These are phyloP conservation scores for Gastrophryne carolinensis DNA, from an alignment of 2,797 vertebrate genomes.

Conservation along the genomic window DNA sequence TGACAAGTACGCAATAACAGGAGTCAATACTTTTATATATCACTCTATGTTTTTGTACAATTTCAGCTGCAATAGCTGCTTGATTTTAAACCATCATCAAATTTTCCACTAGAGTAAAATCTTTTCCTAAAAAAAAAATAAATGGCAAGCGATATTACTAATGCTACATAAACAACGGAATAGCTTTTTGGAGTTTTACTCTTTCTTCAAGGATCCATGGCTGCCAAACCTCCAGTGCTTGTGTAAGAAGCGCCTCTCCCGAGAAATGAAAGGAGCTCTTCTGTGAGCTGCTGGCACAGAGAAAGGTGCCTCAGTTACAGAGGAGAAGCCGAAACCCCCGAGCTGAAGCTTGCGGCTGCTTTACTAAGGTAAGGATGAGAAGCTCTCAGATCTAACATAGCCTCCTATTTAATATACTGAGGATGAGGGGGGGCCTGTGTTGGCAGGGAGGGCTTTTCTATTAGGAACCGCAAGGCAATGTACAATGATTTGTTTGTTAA, in stretches of 20 bases:
- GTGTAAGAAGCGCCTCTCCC: constrained; percentile 9
- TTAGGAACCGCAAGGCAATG: too few species aligned
- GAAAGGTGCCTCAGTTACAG: constrained; percentile 1
- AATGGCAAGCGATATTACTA: background rate
- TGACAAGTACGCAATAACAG: too few species aligned
- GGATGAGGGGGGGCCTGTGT: too few species aligned
- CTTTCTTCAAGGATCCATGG: background rate
- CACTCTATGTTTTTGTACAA: too few species aligned
- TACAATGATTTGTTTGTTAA: too few species aligned
- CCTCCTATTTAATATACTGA: too few species aligned
- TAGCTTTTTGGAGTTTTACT: background rate
- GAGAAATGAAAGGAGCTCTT: constrained; percentile 30
- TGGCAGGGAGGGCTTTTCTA: too few species aligned
- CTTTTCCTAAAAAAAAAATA: background rate
- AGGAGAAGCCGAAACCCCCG: background rate
- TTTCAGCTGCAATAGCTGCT: background rate
- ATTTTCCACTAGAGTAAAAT: background rate
- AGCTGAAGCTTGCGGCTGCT: background rate
- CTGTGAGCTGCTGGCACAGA: background rate
- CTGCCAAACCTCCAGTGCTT: constrained; percentile 21
- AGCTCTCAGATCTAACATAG: too few species aligned
- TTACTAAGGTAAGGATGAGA: constrained; percentile 18
- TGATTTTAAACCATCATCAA: background rate
- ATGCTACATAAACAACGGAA: background rate
- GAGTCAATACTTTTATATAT: too few species aligned